Evolutionary conservation across 2,888 invertebrate species (phyloP).

Genomic region (Coelinius sp.): DNA sequence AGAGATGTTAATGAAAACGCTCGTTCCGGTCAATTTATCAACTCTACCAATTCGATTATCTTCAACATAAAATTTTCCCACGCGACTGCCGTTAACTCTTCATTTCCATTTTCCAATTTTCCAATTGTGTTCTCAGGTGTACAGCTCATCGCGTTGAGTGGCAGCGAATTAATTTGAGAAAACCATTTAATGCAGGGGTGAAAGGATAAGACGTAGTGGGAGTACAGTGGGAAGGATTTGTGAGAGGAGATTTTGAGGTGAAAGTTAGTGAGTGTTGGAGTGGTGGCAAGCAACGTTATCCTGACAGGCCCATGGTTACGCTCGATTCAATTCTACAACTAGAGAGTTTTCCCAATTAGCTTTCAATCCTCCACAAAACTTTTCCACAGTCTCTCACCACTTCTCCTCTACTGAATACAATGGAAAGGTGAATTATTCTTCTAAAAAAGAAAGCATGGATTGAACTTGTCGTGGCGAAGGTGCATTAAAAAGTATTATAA

Average conservation of each 20-base stretch:
- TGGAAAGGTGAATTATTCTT: not conserved
- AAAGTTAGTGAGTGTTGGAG: not conserved
- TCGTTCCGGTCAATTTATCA: constrained; percentile 20
- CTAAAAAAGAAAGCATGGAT: too few species aligned
- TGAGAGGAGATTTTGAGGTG: not conserved
- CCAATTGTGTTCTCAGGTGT: constrained; percentile 7
- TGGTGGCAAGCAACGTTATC: not conserved
- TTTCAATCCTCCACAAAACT: constrained; percentile 7
- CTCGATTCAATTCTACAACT: constrained; percentile 3
- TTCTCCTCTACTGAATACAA: not conserved
- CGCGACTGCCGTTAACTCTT: not conserved
- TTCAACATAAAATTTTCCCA: not conserved
- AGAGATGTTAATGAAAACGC: not conserved
- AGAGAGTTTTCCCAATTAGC: constrained; percentile 13
- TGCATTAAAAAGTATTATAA: too few species aligned
- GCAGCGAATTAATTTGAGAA: not conserved
- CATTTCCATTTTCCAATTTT: constrained; percentile 1
- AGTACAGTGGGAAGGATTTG: too few species aligned
- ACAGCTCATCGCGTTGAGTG: not conserved
- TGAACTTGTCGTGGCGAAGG: too few species aligned
- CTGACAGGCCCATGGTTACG: not conserved
- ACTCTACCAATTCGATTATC: not conserved
- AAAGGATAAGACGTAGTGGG: not conserved
- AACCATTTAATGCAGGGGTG: not conserved
- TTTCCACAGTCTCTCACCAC: not conserved